Evolutionary conservation across 35 echinoderm and acorn worm genomes (phyloP).

Genomic region (Heliocidaris tuberculata): DNA sequence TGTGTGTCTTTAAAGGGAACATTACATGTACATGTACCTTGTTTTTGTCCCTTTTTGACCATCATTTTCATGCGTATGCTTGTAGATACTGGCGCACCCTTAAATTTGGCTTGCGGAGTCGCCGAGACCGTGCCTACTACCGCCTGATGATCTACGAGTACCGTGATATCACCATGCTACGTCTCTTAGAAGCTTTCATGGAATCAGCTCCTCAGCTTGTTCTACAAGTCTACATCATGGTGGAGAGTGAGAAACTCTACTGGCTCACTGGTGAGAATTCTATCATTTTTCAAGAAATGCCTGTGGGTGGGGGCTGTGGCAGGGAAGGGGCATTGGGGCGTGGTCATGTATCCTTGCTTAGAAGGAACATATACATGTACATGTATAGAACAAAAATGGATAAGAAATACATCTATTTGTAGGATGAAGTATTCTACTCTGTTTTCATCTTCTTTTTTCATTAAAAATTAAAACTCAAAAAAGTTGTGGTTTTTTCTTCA

Average conservation of each 20-base stretch:
- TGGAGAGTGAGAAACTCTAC: constrained; percentile 59
- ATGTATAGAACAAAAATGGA: too few relatives aligned
- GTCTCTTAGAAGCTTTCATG: constrained; percentile 87
- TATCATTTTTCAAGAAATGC: background rate
- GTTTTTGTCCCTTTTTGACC: too few relatives aligned
- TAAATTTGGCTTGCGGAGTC: constrained; percentile 83
- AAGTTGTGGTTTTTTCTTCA: too few relatives aligned
- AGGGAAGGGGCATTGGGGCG: too few relatives aligned
- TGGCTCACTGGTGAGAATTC: constrained; percentile 81
- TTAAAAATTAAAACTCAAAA: too few relatives aligned
- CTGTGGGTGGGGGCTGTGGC: background rate
- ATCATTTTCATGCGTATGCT: background rate
- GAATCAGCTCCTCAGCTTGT: constrained; percentile 96
- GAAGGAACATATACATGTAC: too few relatives aligned
- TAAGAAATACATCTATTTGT: too few relatives aligned
- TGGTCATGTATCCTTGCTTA: too few relatives aligned
- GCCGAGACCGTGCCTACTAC: constrained; percentile 57
- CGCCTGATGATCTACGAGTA: constrained; percentile 92
- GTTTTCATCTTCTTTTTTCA: too few relatives aligned
- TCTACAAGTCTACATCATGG: constrained; percentile 93
- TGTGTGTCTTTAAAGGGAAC: too few relatives aligned
- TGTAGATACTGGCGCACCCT: constrained; percentile 86
- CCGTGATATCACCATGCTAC: constrained; percentile 93
- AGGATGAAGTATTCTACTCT: too few relatives aligned
- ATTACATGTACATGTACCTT: too few relatives aligned